A percentile compares a stretch with the other conserved stretches of the same genome.
Evolutionary conservation across 2,797 vertebrate genomes (phyloP).

Genomic region (Podarcis lilfordi): DNA sequence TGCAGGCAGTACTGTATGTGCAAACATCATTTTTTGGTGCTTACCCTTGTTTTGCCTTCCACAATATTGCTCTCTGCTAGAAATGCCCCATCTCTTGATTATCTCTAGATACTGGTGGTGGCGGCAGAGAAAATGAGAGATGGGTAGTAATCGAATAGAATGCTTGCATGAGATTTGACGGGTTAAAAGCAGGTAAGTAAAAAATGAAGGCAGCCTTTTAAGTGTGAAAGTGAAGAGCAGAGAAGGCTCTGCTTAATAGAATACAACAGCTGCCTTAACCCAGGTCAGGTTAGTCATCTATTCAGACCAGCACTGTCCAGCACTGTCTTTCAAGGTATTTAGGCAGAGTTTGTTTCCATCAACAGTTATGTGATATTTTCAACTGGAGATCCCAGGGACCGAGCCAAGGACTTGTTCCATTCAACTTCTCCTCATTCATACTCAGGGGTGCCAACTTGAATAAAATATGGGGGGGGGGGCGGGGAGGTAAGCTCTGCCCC

Average conservation of each 20-base stretch:
- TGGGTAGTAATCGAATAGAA: neutral
- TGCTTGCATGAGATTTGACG: neutral
- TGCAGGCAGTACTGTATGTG: neutral
- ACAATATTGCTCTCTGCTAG: conserved; percentile 23
- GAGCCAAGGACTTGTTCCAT: too few species aligned
- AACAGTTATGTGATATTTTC: too few species aligned
- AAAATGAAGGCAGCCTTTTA: neutral
- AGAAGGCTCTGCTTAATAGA: neutral
- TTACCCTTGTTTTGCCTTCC: conserved; percentile 37
- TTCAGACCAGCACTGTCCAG: too few species aligned
- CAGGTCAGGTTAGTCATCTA: neutral
- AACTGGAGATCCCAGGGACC: too few species aligned
- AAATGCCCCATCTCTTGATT: conserved; percentile 23
- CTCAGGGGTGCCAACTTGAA: too few species aligned
- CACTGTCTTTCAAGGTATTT: neutral
- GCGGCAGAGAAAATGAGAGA: conserved; percentile 13
- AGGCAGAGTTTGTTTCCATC: neutral
- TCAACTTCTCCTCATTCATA: too few species aligned
- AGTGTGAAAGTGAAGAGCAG: neutral
- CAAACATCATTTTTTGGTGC: conserved; percentile 35
- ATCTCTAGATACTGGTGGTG: conserved; percentile 6
- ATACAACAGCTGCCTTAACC: too few species aligned
- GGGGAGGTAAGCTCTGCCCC: too few species aligned
- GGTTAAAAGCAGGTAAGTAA: neutral
- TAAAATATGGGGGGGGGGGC: too few species aligned